Evolutionary conservation across 2,113 vertebrate species (phyloP).

Genomic region (Lota lota): DNA sequence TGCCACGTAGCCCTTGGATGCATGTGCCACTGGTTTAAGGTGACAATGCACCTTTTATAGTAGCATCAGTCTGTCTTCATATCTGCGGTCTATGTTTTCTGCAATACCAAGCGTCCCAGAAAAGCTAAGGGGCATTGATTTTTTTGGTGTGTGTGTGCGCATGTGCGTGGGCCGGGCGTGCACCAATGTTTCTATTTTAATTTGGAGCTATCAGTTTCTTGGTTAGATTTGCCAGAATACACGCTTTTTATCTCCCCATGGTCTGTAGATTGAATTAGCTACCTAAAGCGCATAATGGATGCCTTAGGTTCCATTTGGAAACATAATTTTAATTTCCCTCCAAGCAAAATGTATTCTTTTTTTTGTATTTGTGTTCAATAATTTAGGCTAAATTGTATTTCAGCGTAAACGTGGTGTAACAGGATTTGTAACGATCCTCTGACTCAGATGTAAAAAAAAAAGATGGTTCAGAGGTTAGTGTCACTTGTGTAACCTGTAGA

Average conservation of each 20-base stretch:
- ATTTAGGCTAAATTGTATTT: too few species aligned
- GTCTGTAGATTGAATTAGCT: background rate
- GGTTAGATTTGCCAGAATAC: conserved; percentile 60
- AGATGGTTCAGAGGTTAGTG: too few species aligned
- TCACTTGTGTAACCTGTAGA: too few species aligned
- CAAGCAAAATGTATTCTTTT: too few species aligned
- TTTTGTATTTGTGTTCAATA: too few species aligned
- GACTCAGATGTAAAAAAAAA: too few species aligned
- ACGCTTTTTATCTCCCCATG: conserved; percentile 9
- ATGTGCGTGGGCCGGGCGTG: conserved; percentile 2
- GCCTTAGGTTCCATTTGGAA: conserved; percentile 16
- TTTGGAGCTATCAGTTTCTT: conserved; percentile 56
- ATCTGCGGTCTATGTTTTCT: conserved; percentile 29
- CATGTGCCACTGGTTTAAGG: background rate
- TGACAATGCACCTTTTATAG: conserved; percentile 24
- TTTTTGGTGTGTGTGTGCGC: conserved; percentile 20
- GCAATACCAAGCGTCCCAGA: conserved; percentile 29
- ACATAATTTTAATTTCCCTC: too few species aligned
- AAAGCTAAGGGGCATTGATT: conserved; percentile 56
- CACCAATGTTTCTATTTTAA: background rate
- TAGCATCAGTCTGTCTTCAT: conserved; percentile 20
- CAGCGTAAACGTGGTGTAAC: too few species aligned
- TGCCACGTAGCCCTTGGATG: background rate
- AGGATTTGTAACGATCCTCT: too few species aligned
- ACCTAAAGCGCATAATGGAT: background rate